phyloP scores from a whole-genome alignment of 2,797 vertebrate genomes.

The Austrolebias charrua region DNA sequence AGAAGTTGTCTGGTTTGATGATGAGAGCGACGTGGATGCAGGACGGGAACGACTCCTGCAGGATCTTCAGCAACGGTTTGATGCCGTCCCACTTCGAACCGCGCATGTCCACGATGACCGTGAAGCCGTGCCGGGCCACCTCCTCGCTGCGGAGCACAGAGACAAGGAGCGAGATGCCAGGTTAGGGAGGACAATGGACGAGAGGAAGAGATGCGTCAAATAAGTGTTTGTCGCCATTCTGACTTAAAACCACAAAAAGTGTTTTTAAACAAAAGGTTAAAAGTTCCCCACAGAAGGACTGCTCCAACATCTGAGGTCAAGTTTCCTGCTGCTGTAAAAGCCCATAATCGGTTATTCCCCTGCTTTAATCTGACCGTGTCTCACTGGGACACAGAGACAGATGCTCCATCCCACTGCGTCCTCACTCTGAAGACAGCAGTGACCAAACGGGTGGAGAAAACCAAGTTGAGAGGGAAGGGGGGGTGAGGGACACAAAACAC shows the following conservation, averaged over 20 bases:
- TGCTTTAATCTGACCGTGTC: slow-evolving; percentile 71
- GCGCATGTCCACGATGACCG: slow-evolving; percentile 99
- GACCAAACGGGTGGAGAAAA: slow-evolving; percentile 64
- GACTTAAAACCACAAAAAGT: slow-evolving; percentile 1
- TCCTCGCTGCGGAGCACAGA: slow-evolving; percentile 84
- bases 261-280: background rate
- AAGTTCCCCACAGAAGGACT: slow-evolving; percentile 15
- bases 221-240: background rate
- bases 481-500: slow-evolving; percentile 9
- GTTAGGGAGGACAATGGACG: background rate
- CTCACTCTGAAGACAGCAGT: slow-evolving; percentile 63
- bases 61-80: slow-evolving; percentile 97
- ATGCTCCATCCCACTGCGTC: slow-evolving; percentile 77
- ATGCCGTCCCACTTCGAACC: slow-evolving; percentile 99
- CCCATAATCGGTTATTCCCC: slow-evolving; percentile 78
- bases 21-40: slow-evolving; percentile 98
- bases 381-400: slow-evolving; percentile 69
- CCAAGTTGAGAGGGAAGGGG: slow-evolving; percentile 22
- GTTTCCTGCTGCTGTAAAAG: slow-evolving; percentile 63
- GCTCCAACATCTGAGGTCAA: slow-evolving; percentile 60
- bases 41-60: slow-evolving; percentile 96
- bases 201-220: background rate
- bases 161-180: slow-evolving; percentile 23
- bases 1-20: slow-evolving; percentile 99
- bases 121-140: slow-evolving; percentile 95